Conservation (phyloP, 2,113 vertebrate species). For the Eptesicus fuscus region DNA sequence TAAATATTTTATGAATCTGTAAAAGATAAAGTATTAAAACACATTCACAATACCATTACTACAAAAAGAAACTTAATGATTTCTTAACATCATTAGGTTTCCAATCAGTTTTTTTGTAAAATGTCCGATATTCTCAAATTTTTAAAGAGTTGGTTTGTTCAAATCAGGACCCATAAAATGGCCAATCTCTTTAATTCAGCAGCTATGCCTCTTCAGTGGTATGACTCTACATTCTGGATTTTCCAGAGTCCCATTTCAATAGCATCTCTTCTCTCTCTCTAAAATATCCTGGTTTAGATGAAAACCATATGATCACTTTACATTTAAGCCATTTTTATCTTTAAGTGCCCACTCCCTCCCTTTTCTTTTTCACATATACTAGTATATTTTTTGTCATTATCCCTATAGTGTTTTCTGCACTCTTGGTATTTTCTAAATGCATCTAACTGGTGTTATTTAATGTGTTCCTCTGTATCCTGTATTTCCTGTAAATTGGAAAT, state of each 20-base stretch:
- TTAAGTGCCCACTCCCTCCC: neutral
- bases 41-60: neutral
- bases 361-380: neutral
- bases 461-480: neutral
- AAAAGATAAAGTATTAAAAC: neutral
- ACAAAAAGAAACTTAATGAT: neutral
- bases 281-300: neutral
- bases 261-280: neutral
- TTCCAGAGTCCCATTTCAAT: neutral
- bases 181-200: neutral
- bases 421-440: neutral
- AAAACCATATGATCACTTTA: neutral
- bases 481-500: neutral
- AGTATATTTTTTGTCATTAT: neutral
- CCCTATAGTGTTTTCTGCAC: neutral
- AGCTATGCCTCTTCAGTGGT: neutral
- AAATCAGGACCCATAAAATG: neutral
- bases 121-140: neutral
- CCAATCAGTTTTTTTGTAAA: neutral
- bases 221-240: neutral
- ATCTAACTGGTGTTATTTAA: neutral
- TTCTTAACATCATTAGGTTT: neutral
- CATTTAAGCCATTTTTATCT: neutral
- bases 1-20: neutral
- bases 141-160: neutral